Evolutionary conservation across 1,140 invertebrate species (phyloP), one percentile per base, ranked within the genome.

Genomic region (Phthorimaea operculella): DNA sequence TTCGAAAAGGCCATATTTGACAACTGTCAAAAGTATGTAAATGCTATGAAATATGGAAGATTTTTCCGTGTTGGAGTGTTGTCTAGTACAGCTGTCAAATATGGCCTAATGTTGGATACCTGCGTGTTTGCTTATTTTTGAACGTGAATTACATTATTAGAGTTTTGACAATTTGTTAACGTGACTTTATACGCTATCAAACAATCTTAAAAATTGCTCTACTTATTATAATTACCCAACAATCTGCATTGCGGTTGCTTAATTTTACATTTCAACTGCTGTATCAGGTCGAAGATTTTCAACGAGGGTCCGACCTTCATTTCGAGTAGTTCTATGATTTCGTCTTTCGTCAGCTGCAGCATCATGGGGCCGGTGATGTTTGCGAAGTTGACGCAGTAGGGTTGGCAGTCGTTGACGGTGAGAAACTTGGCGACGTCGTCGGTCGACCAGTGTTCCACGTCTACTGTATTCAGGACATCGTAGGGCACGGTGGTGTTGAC

Each of bases 221-320:
- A 28, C 21, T 28, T 28, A 28, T 78, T 79, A 62, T 74, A 79
- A 57, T 60, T 69, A 62, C 63, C 59, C 36, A 75, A 55, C 64
- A 88, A 86, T 75, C 90, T 89, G 79, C 89, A 89, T 73, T 92
- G 90, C 57, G 91, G 90, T 55, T 92, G 91, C 81, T 92, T 93
- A 51, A 93, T 89, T 88, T 93, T 93, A 70, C 90, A 91, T 86
- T 94, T 94, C 12, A 96, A 86, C 69, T 96, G 93, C 70, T 93
- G 91, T 66, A 98, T 94, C 44, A 98, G 88, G 85, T 97, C 94
- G 70, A 90, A 94, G 74, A 98, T 97, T 87, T 98, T 98, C 18
- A 98, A 75, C 5, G 95, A 96, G 7, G 96, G 96, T 4, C 96
- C 96, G 54, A 98, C 94, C 88, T 97, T 98, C 88, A 95, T 96